Evolutionary conservation across 1,140 invertebrate genomes (phyloP).

Genomic region (Cyphomyrmex costatus): DNA sequence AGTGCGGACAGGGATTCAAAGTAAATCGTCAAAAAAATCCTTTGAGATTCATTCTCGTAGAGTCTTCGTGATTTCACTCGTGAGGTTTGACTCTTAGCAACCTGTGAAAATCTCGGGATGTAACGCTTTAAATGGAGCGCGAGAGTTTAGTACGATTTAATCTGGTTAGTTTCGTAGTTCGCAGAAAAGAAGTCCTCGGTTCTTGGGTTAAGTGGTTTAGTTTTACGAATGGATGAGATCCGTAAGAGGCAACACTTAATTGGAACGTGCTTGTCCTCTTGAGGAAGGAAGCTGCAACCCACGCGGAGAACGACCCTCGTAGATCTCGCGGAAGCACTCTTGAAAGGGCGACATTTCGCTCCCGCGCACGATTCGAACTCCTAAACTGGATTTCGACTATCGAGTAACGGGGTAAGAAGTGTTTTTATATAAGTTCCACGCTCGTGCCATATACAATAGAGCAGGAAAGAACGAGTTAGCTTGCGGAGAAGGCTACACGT

Average conservation of each 20-base stretch:
- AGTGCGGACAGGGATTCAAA: neutral
- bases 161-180: constrained; percentile 67
- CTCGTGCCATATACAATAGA: constrained; percentile 12
- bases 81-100: neutral
- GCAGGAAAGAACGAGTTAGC: constrained; percentile 26
- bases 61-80: neutral
- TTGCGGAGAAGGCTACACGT: neutral
- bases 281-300: constrained; percentile 56
- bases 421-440: constrained; percentile 63
- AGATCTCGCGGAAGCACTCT: constrained; percentile 56
- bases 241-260: constrained; percentile 74
- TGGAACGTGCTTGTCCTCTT: constrained; percentile 71
- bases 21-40: neutral
- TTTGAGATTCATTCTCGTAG: neutral
- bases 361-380: constrained; percentile 55
- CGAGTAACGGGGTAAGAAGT: constrained; percentile 61
- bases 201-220: constrained; percentile 73
- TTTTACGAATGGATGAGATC: constrained; percentile 74
- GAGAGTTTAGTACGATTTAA: constrained; percentile 70
- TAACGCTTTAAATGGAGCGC: constrained; percentile 39
- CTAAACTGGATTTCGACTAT: constrained; percentile 61
- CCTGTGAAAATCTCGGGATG: constrained; percentile 17
- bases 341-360: constrained; percentile 58
- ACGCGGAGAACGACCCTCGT: constrained; percentile 49
- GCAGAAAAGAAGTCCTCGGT: constrained; percentile 35